Base-by-base conservation (phyloP, 1,140 invertebrate species). In the Tetragnatha versicolor region DNA sequence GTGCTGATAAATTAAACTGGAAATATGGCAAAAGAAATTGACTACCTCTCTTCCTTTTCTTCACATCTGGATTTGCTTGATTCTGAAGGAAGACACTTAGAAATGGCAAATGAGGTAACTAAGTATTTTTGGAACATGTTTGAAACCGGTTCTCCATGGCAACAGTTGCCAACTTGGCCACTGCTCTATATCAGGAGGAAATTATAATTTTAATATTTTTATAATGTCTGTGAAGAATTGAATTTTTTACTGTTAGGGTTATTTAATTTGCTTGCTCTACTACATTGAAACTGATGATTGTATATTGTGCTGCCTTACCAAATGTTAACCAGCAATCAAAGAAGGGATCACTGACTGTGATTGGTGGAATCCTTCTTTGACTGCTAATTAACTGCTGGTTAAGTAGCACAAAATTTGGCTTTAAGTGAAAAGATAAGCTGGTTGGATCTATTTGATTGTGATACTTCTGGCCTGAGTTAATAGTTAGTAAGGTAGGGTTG, bases 41-140 rank as follows among this genome's bases (percentile, higher is more conserved):
- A 33, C 55, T 55, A 25, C 27, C 49, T 55, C 17, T 17, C 47
- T 17, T 70, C 49, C n/a, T 53, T 70, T 31, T 51, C 29, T n/a
- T 1, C 47, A 14, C 47, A 70, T 3, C 10, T 70, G 20, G 51
- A 55, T 70, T 70, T 53, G 27, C 33, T 70, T 22, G 68, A 70
- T 25, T 70, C 68, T 55, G 68, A 70, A 37, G 68, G 68, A 4
- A 55, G 47, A 70, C n/a, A 53, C 27, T n/a, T 70, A 6, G 68
- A 70, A 55, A 31, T 70, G 29, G 53, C 49, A 22, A 70, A 49
- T 27, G 22, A 33, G 53, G 68, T 70, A 70, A 70, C 31, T 33
- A 33, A 25, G 4, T 33, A 5, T 51, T 51, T n/a, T 29, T 25
- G 27, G 4, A 33, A 60, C 12, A 25, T 22, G 17, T n/a, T 55